phyloP scores from a whole-genome alignment of 1,140 invertebrate species.

The Caenorhabditis tropicalis region DNA sequence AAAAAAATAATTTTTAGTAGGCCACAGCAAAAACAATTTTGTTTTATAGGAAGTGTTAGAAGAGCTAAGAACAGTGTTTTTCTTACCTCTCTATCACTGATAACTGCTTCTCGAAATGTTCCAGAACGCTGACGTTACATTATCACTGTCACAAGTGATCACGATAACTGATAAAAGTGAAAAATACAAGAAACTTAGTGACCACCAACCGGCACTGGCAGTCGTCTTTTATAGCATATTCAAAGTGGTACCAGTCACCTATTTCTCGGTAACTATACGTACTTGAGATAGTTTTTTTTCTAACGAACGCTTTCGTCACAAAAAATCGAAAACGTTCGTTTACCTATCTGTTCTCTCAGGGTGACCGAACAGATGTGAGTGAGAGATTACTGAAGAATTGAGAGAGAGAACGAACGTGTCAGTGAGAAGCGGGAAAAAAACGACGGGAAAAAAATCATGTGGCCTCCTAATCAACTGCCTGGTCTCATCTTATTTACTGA shows the following conservation, averaged over 20 bases:
- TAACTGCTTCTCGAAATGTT: not conserved
- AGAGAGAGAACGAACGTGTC: not conserved
- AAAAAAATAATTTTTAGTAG: not conserved
- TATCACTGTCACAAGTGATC: not conserved
- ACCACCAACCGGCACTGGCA: not conserved
- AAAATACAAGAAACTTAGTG: not conserved
- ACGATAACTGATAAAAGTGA: not conserved
- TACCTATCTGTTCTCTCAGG: not conserved
- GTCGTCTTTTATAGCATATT: conserved; percentile 3
- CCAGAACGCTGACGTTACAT: conserved; percentile 26
- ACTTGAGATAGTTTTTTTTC: conserved; percentile 1
- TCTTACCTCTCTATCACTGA: not conserved
- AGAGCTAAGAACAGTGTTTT: no score
- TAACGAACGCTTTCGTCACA: conserved; percentile 21
- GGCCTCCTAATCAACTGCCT: not conserved
- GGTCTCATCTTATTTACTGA: conserved; percentile 6
- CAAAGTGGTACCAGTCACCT: conserved; percentile 37
- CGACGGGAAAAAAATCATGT: conserved; percentile 33
- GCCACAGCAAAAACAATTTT: no score
- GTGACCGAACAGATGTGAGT: conserved; percentile 7
- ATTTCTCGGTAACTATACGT: conserved; percentile 37
- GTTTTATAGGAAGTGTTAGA: no score
- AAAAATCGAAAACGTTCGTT: not conserved
- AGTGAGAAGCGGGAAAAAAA: not conserved
- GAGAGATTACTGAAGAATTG: not conserved